Evolutionary conservation across 2,113 vertebrate genomes (phyloP).

Genomic region (Lepus americanus): DNA sequence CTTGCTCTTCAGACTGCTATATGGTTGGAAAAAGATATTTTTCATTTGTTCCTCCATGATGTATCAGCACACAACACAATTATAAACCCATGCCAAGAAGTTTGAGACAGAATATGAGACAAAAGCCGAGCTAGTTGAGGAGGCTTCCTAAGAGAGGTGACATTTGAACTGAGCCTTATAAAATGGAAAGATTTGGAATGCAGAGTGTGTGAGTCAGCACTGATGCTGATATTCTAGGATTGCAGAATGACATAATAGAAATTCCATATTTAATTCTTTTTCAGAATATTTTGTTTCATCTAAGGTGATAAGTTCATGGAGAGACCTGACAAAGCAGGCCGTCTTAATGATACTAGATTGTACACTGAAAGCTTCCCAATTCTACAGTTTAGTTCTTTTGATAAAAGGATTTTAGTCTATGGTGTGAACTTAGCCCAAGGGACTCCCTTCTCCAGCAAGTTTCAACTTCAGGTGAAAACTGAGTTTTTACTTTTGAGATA

Average conservation of each 20-base stretch:
- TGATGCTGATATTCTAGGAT: constrained; percentile 13
- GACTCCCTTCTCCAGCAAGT: constrained; percentile 55
- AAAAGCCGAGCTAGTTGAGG: neutral
- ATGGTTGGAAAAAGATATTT: constrained; percentile 43
- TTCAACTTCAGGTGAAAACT: constrained; percentile 71
- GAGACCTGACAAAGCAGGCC: neutral
- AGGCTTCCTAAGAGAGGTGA: constrained; percentile 29
- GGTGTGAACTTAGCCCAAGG: constrained; percentile 55
- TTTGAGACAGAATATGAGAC: constrained; percentile 33
- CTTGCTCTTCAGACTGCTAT: constrained; percentile 50
- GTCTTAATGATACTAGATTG: neutral
- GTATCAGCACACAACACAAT: neutral
- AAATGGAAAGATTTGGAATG: constrained; percentile 38
- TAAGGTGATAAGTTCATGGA: constrained; percentile 51
- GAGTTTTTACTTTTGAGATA: constrained; percentile 73
- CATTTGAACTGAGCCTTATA: constrained; percentile 28
- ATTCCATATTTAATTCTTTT: constrained; percentile 49
- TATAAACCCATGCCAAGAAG: constrained; percentile 21
- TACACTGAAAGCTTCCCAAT: neutral
- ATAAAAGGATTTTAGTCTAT: constrained; percentile 50
- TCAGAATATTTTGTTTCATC: constrained; percentile 47
- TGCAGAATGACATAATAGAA: constrained; percentile 38
- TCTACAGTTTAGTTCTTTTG: constrained; percentile 30
- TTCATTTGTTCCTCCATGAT: neutral
- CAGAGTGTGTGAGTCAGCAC: constrained; percentile 27